Evolutionary conservation across 1,140 invertebrate genomes (phyloP), one percentile per base, ranked within the genome.

Genomic region (Drosophila gunungcola): DNA sequence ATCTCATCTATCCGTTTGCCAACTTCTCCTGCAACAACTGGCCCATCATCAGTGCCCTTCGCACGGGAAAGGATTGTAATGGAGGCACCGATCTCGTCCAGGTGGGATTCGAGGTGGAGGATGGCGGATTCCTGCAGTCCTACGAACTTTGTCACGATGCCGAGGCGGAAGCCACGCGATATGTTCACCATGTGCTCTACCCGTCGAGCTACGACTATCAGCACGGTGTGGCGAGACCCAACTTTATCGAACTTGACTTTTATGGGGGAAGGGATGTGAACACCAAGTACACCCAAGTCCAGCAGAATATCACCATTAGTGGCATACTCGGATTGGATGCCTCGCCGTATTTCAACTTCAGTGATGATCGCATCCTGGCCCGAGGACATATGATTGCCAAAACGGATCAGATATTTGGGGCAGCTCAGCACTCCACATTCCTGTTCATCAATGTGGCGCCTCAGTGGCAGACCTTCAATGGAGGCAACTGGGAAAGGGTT

Each of bases 331-430:
- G 83, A 13, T 29, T 89, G 55, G 84, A 91, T 53, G 83, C 84
- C 11, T 77, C 90, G n/a, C 72, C 70, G 0, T 91, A 80, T 27
- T 92, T 92, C 16, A 89, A 92, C 55, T 82, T 55, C 10, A 63
- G 45, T 4, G 79, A 83, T 1, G 54, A 91, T 69, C 77, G 90
- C 0, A 94, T 92, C 76, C 77, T 96, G 51, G 92, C 95, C 0
- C 93, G 95, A n/a, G 95, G 95, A 32, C 96, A 96, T 73, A 91
- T 96, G 51, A 91, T 94, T 0, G 95, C 95, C 3, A 95, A 95
- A 74, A 94, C 93, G 32, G 95, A 96, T 85, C 94, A 94, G 46
- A 93, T 96, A 3, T 95, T 94, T 70, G 95, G 93, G 0, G 90
- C 94, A 2, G 93, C 94, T 6, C 95, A 96, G 75, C 92, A 93